Base-by-base conservation (phyloP, 2,113 vertebrate genomes). In the Leucoraja erinaceus region DNA sequence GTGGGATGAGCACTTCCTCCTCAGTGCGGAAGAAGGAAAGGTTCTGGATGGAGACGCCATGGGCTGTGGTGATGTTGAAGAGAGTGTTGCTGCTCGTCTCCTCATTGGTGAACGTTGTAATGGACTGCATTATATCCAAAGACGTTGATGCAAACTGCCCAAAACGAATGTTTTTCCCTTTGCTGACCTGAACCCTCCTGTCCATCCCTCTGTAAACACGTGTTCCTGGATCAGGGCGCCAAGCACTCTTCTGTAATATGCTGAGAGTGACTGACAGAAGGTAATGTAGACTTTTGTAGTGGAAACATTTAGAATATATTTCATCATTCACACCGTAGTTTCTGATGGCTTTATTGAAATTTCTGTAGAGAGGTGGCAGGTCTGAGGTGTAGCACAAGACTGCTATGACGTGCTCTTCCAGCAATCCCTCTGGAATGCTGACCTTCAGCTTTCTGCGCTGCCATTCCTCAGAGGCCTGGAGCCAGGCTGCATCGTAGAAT, bases 1-100 rank as follows among this genome's bases (percentile, higher is more conserved):
- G 83, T 18, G 83, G 83, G 28, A 88, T 88, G 83, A 88, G 83
- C 83, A 88, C 83, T 63, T 88, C 83, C 83, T 88, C 83, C 31
- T 88, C 83, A 25, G 11, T 66, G 14, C 83, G 83, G 12, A 88
- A 88, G 22, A 63, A 88, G 59, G 83, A 88, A 5, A 88, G 28
- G 28, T 88, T 88, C 31, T 88, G 59, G 28, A 88, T 88, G 59
- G 83, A 11, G 7, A 88, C 83, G 31, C 83, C 83, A 3, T 63
- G 83, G 59, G 59, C 61, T 7, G 83, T 88, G 2, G 83, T 88
- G 83, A 88, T 88, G 59, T 88, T 88, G 9, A 88, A 88, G 28
- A 88, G 83, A 31, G 83, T 88, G 59, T 63, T 88, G 7, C 12
- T 66, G 12, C 4, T 5, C 0, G 28, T 3, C 1, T 33, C 59